Evolutionary conservation across 2,113 vertebrate species (phyloP), one percentile per base, ranked within the genome.

Genomic region (Zosterops japonicus): DNA sequence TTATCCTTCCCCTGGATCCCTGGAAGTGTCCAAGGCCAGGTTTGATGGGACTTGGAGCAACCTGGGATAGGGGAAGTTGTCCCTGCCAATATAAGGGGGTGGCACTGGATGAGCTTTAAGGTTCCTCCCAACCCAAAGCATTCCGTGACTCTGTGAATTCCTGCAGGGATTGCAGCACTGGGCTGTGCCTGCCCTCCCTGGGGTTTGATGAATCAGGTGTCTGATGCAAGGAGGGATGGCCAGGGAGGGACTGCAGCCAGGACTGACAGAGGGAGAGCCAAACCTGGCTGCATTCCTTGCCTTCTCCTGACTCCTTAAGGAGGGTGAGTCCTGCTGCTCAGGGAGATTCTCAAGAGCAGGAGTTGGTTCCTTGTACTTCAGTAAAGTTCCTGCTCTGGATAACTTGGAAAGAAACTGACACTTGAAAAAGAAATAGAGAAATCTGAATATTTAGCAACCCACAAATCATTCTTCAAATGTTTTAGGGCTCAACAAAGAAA

Each of bases 21-120:
- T 63, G 56, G 31, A 20, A 63, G 5, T 20, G 49, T 28, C 42
- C 79, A 2, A 49, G 79, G 27, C 22, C 35, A 14, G 79, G 41
- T 0, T 90, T 35, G 8, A 33, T 0, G 0, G 8, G 61, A 6
- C 4, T 77, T 77, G 79, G 79, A 83, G 41, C 31, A 11, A 0
- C 9, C 63, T 90, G 79, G 22, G 41, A 1, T 3, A 9, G 55
- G 5, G 71, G 63, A 14, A 77, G 15, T 2, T 49, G 71, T 76
- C 49, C 41, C 35, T 90, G 71, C 25, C 47, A 35, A 23, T 2
- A 16, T 28, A 19, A 39, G 15, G 10, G 20, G 60, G 12, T 52
- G 52, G 69, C 0, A 74, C 25, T 31, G 49, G 63, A 6, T 23
- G 70, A 31, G 39, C 11, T 69, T 76, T 28, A 23, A 42, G 15